Evolutionary conservation across 1,140 invertebrate genomes (phyloP).

Genomic region (Andrena cerasifolii): DNA sequence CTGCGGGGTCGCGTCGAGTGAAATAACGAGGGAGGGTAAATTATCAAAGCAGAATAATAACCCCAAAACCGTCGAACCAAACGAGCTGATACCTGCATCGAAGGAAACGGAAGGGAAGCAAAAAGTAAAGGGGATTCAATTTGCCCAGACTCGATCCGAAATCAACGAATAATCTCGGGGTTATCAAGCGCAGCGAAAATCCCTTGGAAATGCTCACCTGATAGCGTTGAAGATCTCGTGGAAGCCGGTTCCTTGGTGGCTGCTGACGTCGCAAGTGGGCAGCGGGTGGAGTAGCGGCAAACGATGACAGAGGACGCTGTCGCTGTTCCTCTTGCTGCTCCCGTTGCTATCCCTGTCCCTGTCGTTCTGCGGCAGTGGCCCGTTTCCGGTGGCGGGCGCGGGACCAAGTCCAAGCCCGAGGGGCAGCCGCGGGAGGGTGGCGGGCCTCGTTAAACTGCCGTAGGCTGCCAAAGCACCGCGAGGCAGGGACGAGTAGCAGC

Average conservation of each 20-base stretch:
- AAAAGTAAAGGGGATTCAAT: no score
- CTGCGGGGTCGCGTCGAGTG: no score
- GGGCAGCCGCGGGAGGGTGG: conserved; percentile 80
- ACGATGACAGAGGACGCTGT: conserved; percentile 82
- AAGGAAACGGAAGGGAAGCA: no score
- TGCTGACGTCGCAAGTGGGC: conserved; percentile 80
- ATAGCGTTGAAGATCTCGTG: conserved; percentile 81
- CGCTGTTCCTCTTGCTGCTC: conserved; percentile 82
- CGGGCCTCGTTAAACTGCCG: conserved; percentile 78
- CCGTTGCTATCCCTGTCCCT: conserved; percentile 75
- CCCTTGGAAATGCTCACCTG: conserved; percentile 54
- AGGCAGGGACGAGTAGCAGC: conserved; percentile 81
- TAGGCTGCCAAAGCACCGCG: conserved; percentile 78
- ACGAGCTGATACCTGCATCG: no score
- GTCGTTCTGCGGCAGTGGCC: conserved; percentile 68
- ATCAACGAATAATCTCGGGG: background rate
- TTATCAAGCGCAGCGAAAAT: background rate
- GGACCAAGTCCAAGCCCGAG: conserved; percentile 74
- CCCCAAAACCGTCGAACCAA: no score
- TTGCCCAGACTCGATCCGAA: background rate
- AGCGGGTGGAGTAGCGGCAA: conserved; percentile 82
- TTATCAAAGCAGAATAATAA: no score
- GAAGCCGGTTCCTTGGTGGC: conserved; percentile 80
- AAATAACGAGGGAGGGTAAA: no score
- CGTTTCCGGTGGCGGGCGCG: conserved; percentile 70